Evolutionary conservation across 1,140 invertebrate species (phyloP).

Genomic region (Brachionus manjavacas): DNA sequence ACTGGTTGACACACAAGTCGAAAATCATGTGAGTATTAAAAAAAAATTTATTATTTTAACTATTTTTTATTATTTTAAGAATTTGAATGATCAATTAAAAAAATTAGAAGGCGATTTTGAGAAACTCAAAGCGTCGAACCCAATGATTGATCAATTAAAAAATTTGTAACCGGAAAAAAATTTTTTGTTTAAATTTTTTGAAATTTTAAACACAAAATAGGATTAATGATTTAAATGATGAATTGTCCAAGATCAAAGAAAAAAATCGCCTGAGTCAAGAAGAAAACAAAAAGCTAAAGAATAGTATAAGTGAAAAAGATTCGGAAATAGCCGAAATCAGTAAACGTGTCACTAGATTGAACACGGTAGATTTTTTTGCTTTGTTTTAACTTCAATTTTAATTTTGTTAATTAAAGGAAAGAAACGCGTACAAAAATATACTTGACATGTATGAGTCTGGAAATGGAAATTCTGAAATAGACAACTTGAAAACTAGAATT

Average conservation of each 20-base stretch:
- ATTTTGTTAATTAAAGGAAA: not conserved
- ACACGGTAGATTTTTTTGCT: not conserved
- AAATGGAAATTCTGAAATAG: not conserved
- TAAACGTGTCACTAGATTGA: not conserved
- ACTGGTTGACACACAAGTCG: not conserved
- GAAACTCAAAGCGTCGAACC: not conserved
- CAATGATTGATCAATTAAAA: not conserved
- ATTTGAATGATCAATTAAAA: conserved; percentile 11
- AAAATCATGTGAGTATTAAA: conserved; percentile 12
- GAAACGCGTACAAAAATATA: conserved; percentile 36
- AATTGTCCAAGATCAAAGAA: not conserved
- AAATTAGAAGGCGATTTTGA: not conserved
- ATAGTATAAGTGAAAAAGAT: conserved; percentile 13
- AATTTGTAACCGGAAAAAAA: not conserved
- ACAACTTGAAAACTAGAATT: not conserved
- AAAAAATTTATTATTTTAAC: not conserved
- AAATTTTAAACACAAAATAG: not conserved
- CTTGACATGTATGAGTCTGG: conserved; percentile 18
- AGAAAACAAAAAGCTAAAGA: conserved; percentile 12
- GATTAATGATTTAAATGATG: not conserved
- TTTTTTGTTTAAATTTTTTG: not conserved
- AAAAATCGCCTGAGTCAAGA: not conserved
- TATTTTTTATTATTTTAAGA: not conserved
- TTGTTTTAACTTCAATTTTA: no score
- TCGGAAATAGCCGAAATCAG: not conserved